These are phyloP conservation scores for Petrocephalus schoutedeni DNA, from an alignment of 2,797 vertebrate species.

Conservation along the genomic window DNA sequence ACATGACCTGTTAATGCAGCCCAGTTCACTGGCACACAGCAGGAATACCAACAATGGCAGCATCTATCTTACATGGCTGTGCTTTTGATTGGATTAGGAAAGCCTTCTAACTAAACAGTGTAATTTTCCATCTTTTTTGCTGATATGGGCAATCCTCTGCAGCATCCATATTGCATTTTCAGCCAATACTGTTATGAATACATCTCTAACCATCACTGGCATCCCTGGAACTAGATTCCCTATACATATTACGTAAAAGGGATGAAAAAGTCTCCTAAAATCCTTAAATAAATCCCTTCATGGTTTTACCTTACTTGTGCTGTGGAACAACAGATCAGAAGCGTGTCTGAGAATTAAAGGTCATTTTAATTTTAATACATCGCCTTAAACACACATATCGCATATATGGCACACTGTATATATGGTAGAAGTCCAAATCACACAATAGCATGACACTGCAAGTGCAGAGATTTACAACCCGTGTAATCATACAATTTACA, in stretches of 20 bases:
- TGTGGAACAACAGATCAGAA: background rate
- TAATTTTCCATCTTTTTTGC: background rate
- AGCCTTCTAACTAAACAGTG: background rate
- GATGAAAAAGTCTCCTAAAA: background rate
- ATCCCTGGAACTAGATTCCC: background rate
- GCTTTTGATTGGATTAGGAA: background rate
- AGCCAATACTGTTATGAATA: background rate
- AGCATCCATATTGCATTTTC: conserved; percentile 1
- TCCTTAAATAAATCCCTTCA: background rate
- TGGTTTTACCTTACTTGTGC: background rate
- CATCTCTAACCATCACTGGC: background rate
- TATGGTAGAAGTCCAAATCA: background rate
- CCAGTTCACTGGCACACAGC: background rate
- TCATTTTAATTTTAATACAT: background rate
- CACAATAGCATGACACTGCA: background rate
- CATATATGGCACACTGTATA: background rate
- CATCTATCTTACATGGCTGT: background rate
- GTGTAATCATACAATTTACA: background rate
- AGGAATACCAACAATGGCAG: background rate
- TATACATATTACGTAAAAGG: background rate
- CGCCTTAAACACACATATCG: background rate
- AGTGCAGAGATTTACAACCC: background rate
- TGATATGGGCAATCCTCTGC: background rate
- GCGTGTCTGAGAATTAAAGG: background rate
- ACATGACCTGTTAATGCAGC: background rate